Evolutionary conservation across 92 coral and sea anemone species (phyloP), one percentile per base, ranked within the genome.

Genomic region (Epizoanthus scotinus): DNA sequence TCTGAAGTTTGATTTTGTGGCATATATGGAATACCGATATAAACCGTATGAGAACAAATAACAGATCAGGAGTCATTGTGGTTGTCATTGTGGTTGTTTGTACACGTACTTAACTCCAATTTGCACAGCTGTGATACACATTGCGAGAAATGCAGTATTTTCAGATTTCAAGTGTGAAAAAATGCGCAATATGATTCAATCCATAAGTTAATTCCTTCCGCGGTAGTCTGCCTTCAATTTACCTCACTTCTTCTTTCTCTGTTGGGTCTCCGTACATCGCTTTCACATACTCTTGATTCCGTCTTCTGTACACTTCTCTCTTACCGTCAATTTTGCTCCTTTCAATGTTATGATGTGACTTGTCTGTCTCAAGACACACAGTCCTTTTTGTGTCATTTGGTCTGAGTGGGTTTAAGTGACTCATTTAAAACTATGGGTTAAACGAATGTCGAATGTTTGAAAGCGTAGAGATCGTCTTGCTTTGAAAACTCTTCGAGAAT

Each of bases 201-300:
- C 5, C 7, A 4, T 14, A 27, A 52, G 22, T 25, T 17, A 15
- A 36, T 50, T 53, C 54, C 10, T 1, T 52, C 24, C 38, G 52
- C 42, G 8, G n/a, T 14, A 25, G 17, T 50, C 31, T 47, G 4
- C 7, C 24, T 5, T 10, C 24, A 34, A 38, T 68, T 70, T 52
- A 93, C 97, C 89, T 85, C 18, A 93, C 94, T 90, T 88, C 88
- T 72, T 93, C 97, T 52, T 88, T 93, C 60, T 85, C 94, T 10
- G n/a, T 10, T 0, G 87, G 74, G 53, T 71, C 67, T 1, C 97
- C 97, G 82, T 93, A 93, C 94, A 93, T 86, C 29, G 94, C 77
- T 40, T 87, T 93, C 18, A 90, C 89, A 40, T 93, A 93, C 40
- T 15, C 25, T 26, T 90, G 87, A 67, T 88, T 87, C 70, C 97